Base-by-base conservation (phyloP, 1,140 invertebrate genomes). In the Yoshiicerus persimilis region DNA sequence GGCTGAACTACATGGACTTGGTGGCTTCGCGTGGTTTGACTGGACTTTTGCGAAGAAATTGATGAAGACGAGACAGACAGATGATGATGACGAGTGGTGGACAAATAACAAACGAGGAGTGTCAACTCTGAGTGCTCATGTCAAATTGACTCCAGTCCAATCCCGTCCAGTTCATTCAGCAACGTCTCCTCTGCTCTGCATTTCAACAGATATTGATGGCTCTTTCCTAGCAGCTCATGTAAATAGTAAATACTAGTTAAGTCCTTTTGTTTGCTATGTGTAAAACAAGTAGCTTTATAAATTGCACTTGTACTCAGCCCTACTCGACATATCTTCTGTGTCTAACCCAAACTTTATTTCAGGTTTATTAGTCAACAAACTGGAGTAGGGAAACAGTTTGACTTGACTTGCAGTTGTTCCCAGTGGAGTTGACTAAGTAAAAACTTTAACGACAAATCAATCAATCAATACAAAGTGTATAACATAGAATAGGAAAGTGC, bases 81-180 rank as follows among this genome's bases (percentile, higher is more conserved):
- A 80, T 80, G 75, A 80, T 36, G 32, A 80, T 80, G 75, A 80
- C 75, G 75, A 38, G 75, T 80, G 38, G 47, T 84, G 83, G 83
- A 84, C 83, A 84, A 84, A 41, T 84, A 56, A 84, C 83, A 84
- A 84, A 84, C 39, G 83, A 66, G 86, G 38, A 87, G 87, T 87
- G 87, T 87, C 87, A 87, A 83, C 30, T 34, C 27, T 56, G 77
- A 56, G 86, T 83, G 75, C 87, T 84, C 75, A 87, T 83, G 87
- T 87, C 75, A 70, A 84, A 47, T 84, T 87, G 83, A 84, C 38
- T 41, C 83, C 38, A 84, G 66, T 25, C 25, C 23, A 47, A 13
- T 56, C 47, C 47, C 47, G 47, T 56, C 47, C 47, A 56, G 39
- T 84, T 62, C 38, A 80, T 80, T 80, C 32, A 80, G 75, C 75